phyloP scores from a whole-genome alignment of 1,140 invertebrate genomes.

The Leptinotarsa undecemlineata region DNA sequence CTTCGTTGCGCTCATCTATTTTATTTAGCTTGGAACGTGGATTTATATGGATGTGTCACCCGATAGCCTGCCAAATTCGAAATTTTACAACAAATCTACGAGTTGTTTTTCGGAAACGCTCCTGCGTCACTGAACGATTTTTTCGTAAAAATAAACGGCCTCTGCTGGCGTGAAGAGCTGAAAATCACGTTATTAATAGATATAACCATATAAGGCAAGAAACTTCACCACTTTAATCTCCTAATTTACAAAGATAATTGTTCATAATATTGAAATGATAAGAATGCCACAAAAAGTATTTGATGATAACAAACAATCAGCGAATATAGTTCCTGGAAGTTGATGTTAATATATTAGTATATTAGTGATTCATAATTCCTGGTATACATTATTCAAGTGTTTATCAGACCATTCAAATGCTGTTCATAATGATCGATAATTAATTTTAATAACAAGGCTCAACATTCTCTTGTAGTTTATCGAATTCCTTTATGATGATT shows the following conservation, averaged over 20 bases:
- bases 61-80: constrained; percentile 15
- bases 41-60: constrained; percentile 28
- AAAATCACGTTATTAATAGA: background rate
- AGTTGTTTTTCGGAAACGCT: too few relatives aligned
- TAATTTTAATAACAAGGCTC: background rate
- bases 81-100: background rate
- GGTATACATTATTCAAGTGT: background rate
- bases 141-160: too few relatives aligned
- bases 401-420: background rate
- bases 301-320: too few relatives aligned
- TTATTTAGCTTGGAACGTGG: background rate
- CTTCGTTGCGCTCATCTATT: too few relatives aligned
- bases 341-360: background rate
- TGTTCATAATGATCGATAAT: background rate
- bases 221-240: background rate
- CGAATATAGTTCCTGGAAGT: background rate
- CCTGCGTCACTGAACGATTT: too few relatives aligned
- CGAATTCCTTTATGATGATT: too few relatives aligned
- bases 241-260: background rate
- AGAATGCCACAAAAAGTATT: too few relatives aligned
- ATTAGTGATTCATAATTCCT: background rate
- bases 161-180: background rate
- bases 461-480: background rate
- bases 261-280: too few relatives aligned
- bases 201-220: background rate